Percentiles rank a stretch among this genome's conserved stretches.
phyloP scores from a whole-genome alignment of 2,888 invertebrate species.

The Nycteola revayana region DNA sequence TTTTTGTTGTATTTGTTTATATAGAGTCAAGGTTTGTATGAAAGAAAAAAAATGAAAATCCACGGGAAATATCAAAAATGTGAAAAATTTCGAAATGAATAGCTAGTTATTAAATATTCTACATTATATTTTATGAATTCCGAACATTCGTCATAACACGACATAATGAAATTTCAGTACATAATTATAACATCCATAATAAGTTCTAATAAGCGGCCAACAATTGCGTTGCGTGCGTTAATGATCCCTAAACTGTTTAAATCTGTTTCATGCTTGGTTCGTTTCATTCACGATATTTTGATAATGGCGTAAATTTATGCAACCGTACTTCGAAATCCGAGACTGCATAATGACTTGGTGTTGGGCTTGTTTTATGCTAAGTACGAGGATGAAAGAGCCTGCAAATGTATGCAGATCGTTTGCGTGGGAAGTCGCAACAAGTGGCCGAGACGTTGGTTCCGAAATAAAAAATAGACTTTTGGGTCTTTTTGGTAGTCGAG shows the following conservation, averaged over 20 bases:
- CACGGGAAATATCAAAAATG: too few relatives aligned
- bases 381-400: slow-evolving; percentile 70
- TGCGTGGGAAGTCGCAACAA: slow-evolving; percentile 80
- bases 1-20: too few relatives aligned
- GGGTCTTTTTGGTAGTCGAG: slow-evolving; percentile 50
- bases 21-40: too few relatives aligned
- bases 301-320: slow-evolving; percentile 78
- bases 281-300: slow-evolving; percentile 76
- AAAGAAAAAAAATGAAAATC: too few relatives aligned
- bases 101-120: slow-evolving; percentile 6
- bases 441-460: slow-evolving; percentile 62
- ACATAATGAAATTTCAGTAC: too few relatives aligned
- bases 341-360: slow-evolving; percentile 76
- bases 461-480: slow-evolving; percentile 47
- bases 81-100: too few relatives aligned
- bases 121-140: slow-evolving; percentile 20
- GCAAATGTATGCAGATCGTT: slow-evolving; percentile 75
- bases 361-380: slow-evolving; percentile 80
- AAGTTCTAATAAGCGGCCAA: slow-evolving; percentile 43
- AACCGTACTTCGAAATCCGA: slow-evolving; percentile 68
- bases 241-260: slow-evolving; percentile 70
- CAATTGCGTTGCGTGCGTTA: slow-evolving; percentile 70
- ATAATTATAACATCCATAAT: too few relatives aligned
- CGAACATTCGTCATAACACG: slow-evolving; percentile 22
- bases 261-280: slow-evolving; percentile 62